Evolutionary conservation across 2,888 invertebrate genomes (phyloP).

Genomic region (Willowsia nigromaculata): DNA sequence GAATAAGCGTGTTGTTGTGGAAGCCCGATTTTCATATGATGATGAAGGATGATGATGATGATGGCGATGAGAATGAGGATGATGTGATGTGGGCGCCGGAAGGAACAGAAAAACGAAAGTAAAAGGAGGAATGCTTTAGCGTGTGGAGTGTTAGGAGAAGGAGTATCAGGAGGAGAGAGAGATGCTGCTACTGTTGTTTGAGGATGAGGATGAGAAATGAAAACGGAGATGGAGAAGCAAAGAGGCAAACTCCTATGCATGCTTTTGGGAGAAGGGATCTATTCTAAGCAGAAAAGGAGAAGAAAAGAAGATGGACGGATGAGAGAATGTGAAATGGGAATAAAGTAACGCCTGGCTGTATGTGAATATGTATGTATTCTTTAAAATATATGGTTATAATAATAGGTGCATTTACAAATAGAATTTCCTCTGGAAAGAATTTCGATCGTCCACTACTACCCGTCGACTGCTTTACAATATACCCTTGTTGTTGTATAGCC

Average conservation of each 20-base stretch:
- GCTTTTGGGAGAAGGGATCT: neutral
- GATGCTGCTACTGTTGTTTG: neutral
- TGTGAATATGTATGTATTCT: neutral
- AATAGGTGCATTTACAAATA: neutral
- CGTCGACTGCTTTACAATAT: conserved; percentile 1
- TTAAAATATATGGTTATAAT: neutral
- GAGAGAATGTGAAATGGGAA: conserved; percentile 54
- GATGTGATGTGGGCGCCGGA: conserved; percentile 69
- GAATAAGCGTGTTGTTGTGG: conserved; percentile 57
- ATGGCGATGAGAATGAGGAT: conserved; percentile 37
- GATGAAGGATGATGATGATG: conserved; percentile 60
- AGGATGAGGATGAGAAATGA: conserved; percentile 16
- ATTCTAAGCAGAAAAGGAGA: neutral
- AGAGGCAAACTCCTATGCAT: neutral
- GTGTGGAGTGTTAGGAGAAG: conserved; percentile 14
- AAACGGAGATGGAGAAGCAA: conserved; percentile 51
- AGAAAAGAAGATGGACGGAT: conserved; percentile 46
- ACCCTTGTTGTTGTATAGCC: neutral
- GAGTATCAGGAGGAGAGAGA: neutral
- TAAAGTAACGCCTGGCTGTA: neutral
- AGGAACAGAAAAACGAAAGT: conserved; percentile 61
- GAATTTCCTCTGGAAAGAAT: conserved; percentile 59
- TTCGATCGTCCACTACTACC: conserved; percentile 60
- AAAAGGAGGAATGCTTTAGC: conserved; percentile 17
- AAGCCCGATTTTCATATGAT: conserved; percentile 63